Base-by-base conservation (phyloP, 2,113 vertebrate genomes). In the Oceanodroma tethys region DNA sequence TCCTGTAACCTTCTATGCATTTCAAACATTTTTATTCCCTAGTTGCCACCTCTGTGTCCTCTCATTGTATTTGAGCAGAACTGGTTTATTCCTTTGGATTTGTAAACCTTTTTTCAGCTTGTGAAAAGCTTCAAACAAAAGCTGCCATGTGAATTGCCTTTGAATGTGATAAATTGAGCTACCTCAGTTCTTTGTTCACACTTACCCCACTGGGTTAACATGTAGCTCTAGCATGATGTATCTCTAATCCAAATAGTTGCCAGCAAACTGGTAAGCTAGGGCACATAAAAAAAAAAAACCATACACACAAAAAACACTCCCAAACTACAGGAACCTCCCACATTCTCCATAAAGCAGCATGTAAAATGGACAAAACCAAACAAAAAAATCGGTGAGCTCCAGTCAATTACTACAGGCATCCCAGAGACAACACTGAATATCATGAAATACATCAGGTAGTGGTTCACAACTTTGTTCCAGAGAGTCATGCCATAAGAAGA, bases 341-440 rank as follows among this genome's bases (percentile, higher is more conserved):
- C 16, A 32, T 45, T 81, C 30, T 45, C 34, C 36, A 62, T 58
- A 48, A 81, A 67, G 7, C 4, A 16, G 16, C 16, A 53, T 14
- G 11, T 58, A 38, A 87, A 84, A 71, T 11, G 4, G 27, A 27
- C 11, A 70, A 48, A 74, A 53, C 1, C 4, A 42, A 91, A 81
- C 3, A 10, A 3, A 73, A 25, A 36, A 55, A 19, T 11, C 2
- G 0, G 0, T 50, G 38, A 84, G 26, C 20, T 73, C 47, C 55
- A 13, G 16, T 34, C 8, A 76, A 25, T 38, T 74, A 43, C 30
- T 67, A 29, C 11, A n/a, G 11, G 23, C 32, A 71, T 40, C 25
- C 25, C 47, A 53, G 13, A 63, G 30, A 36, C 8, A 58, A 62
- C 40, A 63, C 0, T 50, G 43, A 73, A 52, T 6, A 67, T 7